A percentile compares a stretch with the other conserved stretches of the same genome.
Evolutionary conservation across 2,888 invertebrate species (phyloP).

Genomic region (Synergus laeviventris): DNA sequence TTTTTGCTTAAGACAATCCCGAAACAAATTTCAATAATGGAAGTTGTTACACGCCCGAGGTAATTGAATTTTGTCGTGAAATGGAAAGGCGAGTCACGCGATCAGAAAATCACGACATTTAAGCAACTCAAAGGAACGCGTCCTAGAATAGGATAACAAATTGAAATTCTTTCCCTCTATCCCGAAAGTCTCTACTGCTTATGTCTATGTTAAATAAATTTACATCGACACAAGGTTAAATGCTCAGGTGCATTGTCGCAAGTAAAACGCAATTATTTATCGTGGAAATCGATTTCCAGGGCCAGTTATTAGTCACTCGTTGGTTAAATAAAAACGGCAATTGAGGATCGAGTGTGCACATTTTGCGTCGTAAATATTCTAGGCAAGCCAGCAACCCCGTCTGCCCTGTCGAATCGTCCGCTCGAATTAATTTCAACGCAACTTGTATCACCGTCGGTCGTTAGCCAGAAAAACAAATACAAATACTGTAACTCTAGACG

Average conservation of each 20-base stretch:
- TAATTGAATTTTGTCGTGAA: conserved; percentile 24
- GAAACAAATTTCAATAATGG: conserved; percentile 39
- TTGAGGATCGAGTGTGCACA: conserved; percentile 29
- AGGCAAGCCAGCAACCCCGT: neutral
- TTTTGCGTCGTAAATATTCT: conserved; percentile 40
- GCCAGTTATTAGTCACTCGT: conserved; percentile 33
- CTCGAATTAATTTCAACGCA: conserved; percentile 28
- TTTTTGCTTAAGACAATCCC: conserved; percentile 34
- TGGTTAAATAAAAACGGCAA: conserved; percentile 35
- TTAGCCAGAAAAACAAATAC: conserved; percentile 24
- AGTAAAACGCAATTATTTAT: conserved; percentile 26
- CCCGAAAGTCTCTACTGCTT: no score
- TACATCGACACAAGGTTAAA: neutral
- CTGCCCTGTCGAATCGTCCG: conserved; percentile 1
- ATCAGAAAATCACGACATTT: conserved; percentile 28
- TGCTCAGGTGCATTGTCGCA: neutral
- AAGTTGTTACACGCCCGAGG: conserved; percentile 7
- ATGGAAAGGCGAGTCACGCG: conserved; percentile 27
- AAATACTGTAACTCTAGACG: conserved; percentile 17
- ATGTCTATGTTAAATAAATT: neutral
- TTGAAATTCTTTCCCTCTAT: no score
- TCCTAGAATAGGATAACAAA: neutral
- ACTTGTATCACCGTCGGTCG: conserved; percentile 29
- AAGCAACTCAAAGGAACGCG: neutral
- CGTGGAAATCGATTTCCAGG: conserved; percentile 10